A percentile compares a stretch with the other conserved stretches of the same genome.
Evolutionary conservation across 30 jellyfish, hydroid and myxozoan genomes (phyloP).

Genomic region (Clytia hemisphaerica): DNA sequence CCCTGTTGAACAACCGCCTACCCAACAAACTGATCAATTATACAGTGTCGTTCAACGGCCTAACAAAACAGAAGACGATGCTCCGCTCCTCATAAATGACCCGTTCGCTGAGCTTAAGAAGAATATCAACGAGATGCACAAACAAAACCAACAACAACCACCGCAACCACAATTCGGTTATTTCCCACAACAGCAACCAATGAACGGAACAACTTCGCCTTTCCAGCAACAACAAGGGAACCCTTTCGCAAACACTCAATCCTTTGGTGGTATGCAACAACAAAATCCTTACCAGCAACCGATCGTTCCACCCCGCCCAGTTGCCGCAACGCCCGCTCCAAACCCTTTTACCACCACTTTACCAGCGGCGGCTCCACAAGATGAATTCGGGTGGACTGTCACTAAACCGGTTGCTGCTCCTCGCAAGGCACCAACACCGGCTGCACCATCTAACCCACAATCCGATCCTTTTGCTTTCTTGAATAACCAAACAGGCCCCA

Average conservation of each 20-base stretch:
- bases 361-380: slow-evolving; percentile 9
- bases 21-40: background rate
- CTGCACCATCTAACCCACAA: background rate
- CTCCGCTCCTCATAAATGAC: slow-evolving; percentile 20
- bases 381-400: slow-evolving; percentile 39
- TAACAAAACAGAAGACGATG: background rate
- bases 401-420: slow-evolving; percentile 27
- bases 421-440: background rate
- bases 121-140: slow-evolving; percentile 38
- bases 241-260: slow-evolving; percentile 9
- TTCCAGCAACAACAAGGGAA: slow-evolving; percentile 5
- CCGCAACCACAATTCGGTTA: slow-evolving; percentile 10
- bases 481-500: slow-evolving; percentile 36
- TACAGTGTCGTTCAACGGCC: background rate
- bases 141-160: slow-evolving; percentile 31
- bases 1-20: background rate
- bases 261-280: slow-evolving; percentile 9
- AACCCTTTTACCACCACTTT: background rate
- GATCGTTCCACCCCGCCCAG: background rate
- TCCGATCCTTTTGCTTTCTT: slow-evolving; percentile 36
- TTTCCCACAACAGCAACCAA: slow-evolving; percentile 6
- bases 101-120: slow-evolving; percentile 37
- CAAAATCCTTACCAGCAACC: background rate
- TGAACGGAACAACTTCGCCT: too few relatives aligned
- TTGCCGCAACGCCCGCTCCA: slow-evolving; percentile 12